Percentiles rank a stretch among this genome's conserved stretches.
phyloP scores from a whole-genome alignment of 2,888 invertebrate genomes.

The Stenoptilia bipunctidactyla region DNA sequence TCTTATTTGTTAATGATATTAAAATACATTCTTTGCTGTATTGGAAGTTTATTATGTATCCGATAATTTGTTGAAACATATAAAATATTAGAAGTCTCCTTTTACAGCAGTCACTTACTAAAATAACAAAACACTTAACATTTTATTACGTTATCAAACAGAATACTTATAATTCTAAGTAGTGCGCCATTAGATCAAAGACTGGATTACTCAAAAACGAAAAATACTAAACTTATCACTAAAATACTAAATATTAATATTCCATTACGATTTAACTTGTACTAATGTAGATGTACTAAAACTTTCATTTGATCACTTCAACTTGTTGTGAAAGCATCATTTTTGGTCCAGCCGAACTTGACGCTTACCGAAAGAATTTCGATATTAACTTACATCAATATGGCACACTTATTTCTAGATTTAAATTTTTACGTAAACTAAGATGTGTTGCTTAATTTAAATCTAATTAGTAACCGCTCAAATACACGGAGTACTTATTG shows the following conservation, averaged over 20 bases:
- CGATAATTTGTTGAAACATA: too few species aligned
- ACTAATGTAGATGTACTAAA: conserved; percentile 37
- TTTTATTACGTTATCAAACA: conserved; percentile 4
- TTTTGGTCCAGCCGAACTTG: conserved; percentile 1
- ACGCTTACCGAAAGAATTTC: not conserved
- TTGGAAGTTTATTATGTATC: too few species aligned
- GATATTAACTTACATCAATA: not conserved
- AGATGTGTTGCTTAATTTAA: not conserved
- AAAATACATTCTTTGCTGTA: too few species aligned
- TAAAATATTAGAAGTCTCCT: too few species aligned
- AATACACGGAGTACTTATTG: too few species aligned
- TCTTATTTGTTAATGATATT: too few species aligned
- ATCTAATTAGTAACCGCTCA: too few species aligned
- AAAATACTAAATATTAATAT: conserved; percentile 18
- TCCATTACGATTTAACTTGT: conserved; percentile 23
- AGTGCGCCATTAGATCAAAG: conserved; percentile 4
- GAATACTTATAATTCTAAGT: conserved; percentile 9
- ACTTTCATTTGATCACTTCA: conserved; percentile 10
- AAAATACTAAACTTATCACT: conserved; percentile 15
- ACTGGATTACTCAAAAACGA: not conserved
- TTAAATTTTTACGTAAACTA: not conserved
- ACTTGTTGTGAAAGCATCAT: not conserved
- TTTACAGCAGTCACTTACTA: too few species aligned
- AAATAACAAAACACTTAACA: too few species aligned
- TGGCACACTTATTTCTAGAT: conserved; percentile 1